Evolutionary conservation across 1,140 invertebrate species (phyloP).

Genomic region (Meloidogyne floridensis): DNA sequence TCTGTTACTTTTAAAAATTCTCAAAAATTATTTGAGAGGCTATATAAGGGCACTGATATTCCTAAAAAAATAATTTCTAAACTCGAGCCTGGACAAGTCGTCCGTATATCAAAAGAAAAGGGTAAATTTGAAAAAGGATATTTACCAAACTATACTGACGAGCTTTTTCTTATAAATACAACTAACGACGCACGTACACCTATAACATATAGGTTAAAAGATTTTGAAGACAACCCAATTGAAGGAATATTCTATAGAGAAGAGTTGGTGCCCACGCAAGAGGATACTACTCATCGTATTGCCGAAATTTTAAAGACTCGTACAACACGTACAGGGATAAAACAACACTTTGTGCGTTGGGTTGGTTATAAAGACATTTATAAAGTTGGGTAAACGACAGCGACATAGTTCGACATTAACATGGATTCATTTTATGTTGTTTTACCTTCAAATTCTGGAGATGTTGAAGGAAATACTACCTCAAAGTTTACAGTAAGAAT

Average conservation of each 20-base stretch:
- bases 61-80: not conserved
- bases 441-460: not conserved
- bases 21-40: not conserved
- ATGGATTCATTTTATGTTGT: constrained; percentile 11
- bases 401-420: not conserved
- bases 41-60: not conserved
- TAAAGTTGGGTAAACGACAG: constrained; percentile 30
- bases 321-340: constrained; percentile 2
- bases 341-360: constrained; percentile 30
- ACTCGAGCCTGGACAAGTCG: constrained; percentile 14
- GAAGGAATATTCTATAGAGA: constrained; percentile 32
- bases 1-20: constrained; percentile 41
- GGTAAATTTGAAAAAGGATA: constrained; percentile 33
- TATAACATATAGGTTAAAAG: not conserved
- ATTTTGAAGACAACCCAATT: not conserved
- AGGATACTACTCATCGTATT: constrained; percentile 21
- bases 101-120: constrained; percentile 27
- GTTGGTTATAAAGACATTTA: not conserved
- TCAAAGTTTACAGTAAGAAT: constrained; percentile 11
- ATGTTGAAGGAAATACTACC: not conserved
- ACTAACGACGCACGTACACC: no score
- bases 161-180: constrained; percentile 13
- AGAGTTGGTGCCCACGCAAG: not conserved
- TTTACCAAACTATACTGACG: constrained; percentile 28
- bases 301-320: constrained; percentile 14